Base-by-base conservation (phyloP, 2,113 vertebrate species). In the Semicossyphus pulcher region DNA sequence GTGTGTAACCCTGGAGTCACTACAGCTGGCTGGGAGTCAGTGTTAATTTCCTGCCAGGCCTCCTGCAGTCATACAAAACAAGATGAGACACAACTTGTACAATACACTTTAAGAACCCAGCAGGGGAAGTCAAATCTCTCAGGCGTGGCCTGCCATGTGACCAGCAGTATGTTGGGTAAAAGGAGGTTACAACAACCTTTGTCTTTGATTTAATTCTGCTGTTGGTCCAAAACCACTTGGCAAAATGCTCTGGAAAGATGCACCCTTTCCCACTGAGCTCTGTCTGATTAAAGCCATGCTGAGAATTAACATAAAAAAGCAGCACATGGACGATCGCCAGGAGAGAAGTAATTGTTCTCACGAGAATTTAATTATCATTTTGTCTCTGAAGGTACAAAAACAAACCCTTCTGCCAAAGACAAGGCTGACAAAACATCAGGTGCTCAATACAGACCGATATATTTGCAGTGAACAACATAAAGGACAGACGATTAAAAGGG, bases 271-370 rank as follows among this genome's bases (percentile, higher is more conserved):
- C 77, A 59, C 73, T 49, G 60, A 71, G 54, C 66, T 70, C 48
- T 12, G 25, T 23, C 66, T 76, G 75, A 86, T 70, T 57, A 48
- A 76, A 72, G 45, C 18, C 67, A 58, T 11, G 62, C 71, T 69
- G 41, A 45, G 71, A 69, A 28, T 34, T 32, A 60, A 62, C 41
- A 70, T 74, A 6, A 42, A 3, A 81, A 82, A 82, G 79, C 34
- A 16, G 51, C 49, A 36, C 47, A 78, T 32, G 26, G 57, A 62
- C 4, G 11, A 23, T 67, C 1, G 10, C 29, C 28, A 34, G 52
- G n/a, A 51, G 32, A 59, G 28, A 57, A 74, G 32, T 25, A 36
- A 71, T 65, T 48, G 41, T n/a, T 73, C 31, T 68, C 42, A 25
- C 37, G 23, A 34, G 20, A 47, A n/a, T n/a, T n/a, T n/a, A n/a